phyloP scores from a whole-genome alignment of 2,888 invertebrate species.

The Agrilus mali region DNA sequence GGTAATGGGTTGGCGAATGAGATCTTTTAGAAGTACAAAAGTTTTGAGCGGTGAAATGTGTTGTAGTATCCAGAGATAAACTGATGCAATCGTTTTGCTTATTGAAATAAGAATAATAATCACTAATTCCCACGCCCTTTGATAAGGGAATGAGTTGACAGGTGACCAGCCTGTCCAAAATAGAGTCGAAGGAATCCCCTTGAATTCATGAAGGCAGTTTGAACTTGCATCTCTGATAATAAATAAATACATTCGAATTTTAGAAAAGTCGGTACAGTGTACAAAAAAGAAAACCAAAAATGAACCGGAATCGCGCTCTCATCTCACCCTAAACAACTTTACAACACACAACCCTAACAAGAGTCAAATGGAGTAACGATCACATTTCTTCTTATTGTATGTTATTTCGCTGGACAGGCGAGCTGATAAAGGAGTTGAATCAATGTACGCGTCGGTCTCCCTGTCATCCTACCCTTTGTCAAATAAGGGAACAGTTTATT shows the following conservation, averaged over 20 bases:
- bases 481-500: conserved; percentile 34
- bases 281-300: conserved; percentile 5
- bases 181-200: conserved; percentile 13
- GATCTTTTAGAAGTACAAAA: no score
- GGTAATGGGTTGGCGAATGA: no score
- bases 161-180: conserved; percentile 23
- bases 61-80: no score
- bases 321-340: conserved; percentile 2
- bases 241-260: conserved; percentile 10
- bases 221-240: conserved; percentile 12
- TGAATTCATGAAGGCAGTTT: conserved; percentile 10
- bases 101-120: no score
- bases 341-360: conserved; percentile 1
- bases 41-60: no score
- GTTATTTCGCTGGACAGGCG: conserved; percentile 26
- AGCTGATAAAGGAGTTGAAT: conserved; percentile 36
- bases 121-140: no score
- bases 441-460: conserved; percentile 39
- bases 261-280: conserved; percentile 4
- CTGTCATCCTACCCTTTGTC: conserved; percentile 38
- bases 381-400: conserved; percentile 2
- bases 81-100: no score
- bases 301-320: background rate
- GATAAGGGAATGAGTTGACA: conserved; percentile 11
- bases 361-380: conserved; percentile 4